Conservation (phyloP, 2,888 invertebrate species). For the Keiferia lycopersicella region DNA sequence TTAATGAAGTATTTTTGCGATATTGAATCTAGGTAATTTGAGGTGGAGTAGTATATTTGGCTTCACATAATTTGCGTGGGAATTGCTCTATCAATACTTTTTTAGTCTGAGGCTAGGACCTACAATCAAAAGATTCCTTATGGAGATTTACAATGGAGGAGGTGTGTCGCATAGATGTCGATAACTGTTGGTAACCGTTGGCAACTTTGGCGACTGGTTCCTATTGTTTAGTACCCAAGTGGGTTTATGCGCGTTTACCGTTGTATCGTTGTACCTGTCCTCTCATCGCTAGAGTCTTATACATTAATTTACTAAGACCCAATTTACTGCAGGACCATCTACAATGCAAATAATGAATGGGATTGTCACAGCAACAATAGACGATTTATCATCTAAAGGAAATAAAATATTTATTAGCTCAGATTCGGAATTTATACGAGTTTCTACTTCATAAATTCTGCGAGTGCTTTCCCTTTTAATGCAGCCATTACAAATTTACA, state of each 20-base stretch:
- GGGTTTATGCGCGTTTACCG: slow-evolving; percentile 54
- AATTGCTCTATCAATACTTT: too few species aligned
- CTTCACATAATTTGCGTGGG: too few species aligned
- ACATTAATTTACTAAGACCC: slow-evolving; percentile 22
- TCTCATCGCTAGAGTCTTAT: slow-evolving; percentile 33
- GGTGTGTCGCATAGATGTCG: slow-evolving; percentile 38
- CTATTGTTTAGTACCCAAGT: slow-evolving; percentile 55
- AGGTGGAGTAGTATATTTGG: too few species aligned
- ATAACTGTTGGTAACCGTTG: slow-evolving; percentile 47
- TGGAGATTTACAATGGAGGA: slow-evolving; percentile 45
- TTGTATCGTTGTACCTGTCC: slow-evolving; percentile 46
- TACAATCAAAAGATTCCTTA: slow-evolving; percentile 33
- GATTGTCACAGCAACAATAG: slow-evolving; percentile 14
- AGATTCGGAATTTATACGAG: background rate
- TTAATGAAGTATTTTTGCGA: too few species aligned
- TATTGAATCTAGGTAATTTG: too few species aligned
- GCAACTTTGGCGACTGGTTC: slow-evolving; percentile 20
- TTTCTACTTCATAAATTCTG: slow-evolving; percentile 20
- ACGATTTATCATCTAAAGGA: slow-evolving; percentile 10
- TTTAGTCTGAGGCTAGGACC: background rate
- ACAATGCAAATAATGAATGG: slow-evolving; percentile 9
- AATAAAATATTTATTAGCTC: slow-evolving; percentile 21
- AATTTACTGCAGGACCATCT: slow-evolving; percentile 22
- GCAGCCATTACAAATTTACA: slow-evolving; percentile 16
- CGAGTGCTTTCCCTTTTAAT: slow-evolving; percentile 27